Percentiles rank a stretch among this genome's conserved stretches.
Conservation (phyloP, 2,113 vertebrate species). For the Mystacornis crossleyi region DNA sequence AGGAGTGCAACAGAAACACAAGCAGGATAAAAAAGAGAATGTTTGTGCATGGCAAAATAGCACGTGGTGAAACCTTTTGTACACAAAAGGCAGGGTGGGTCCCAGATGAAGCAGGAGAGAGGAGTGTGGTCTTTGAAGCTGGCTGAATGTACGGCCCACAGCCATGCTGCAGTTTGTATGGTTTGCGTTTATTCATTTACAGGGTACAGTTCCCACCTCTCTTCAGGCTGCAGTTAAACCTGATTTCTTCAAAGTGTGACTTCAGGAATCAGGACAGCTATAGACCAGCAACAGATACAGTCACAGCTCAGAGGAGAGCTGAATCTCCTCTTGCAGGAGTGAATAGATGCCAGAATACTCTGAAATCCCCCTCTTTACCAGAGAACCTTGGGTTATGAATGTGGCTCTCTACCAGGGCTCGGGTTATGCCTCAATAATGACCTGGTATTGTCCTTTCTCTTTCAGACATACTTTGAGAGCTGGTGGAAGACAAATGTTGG, state of each 20-base stretch:
- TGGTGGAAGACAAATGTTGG: slow-evolving; percentile 11
- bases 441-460: background rate
- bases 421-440: background rate
- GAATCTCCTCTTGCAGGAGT: background rate
- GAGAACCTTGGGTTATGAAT: background rate
- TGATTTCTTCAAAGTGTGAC: background rate
- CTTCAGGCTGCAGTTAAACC: background rate
- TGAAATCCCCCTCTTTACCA: background rate
- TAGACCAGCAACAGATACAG: background rate
- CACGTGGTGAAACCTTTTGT: background rate
- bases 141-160: background rate
- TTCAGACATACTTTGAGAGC: background rate
- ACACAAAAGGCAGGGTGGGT: background rate
- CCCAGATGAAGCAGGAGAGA: background rate
- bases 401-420: background rate
- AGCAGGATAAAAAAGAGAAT: background rate
- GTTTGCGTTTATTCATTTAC: background rate
- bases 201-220: background rate
- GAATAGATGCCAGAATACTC: background rate
- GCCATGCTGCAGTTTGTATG: background rate
- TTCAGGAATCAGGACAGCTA: background rate
- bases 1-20: background rate
- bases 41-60: background rate
- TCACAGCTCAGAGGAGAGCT: background rate
- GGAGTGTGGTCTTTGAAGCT: background rate